Evolutionary conservation across 2,113 vertebrate species (phyloP).

Genomic region (Actinemys pallida): DNA sequence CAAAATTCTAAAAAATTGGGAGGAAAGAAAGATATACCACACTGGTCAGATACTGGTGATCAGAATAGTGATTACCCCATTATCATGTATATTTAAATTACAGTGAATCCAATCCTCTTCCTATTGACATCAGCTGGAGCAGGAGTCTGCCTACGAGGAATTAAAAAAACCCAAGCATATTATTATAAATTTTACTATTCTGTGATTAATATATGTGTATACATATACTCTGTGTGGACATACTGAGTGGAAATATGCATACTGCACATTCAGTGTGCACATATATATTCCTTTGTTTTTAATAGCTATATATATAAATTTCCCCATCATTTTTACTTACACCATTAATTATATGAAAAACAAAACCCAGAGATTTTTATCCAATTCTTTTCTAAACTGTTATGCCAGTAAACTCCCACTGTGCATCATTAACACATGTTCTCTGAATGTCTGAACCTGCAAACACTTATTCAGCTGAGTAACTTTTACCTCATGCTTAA

Average conservation of each 20-base stretch:
- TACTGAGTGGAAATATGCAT: too few species aligned
- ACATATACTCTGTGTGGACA: too few species aligned
- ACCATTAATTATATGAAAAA: not conserved
- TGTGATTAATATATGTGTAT: not conserved
- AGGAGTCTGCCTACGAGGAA: not conserved
- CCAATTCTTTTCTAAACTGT: not conserved
- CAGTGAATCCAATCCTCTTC: not conserved
- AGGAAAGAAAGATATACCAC: not conserved
- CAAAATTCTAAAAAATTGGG: not conserved
- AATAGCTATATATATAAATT: not conserved
- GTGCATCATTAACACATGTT: not conserved
- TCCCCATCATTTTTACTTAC: fast-evolving
- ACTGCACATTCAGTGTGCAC: not conserved
- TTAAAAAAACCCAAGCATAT: fast-evolving
- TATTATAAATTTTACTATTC: not conserved
- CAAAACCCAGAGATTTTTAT: not conserved
- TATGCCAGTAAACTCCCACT: not conserved
- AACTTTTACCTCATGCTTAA: not conserved
- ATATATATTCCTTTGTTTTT: not conserved
- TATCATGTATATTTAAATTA: not conserved
- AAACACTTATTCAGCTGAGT: not conserved
- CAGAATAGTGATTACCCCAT: not conserved
- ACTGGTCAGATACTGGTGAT: not conserved
- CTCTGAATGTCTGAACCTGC: not conserved
- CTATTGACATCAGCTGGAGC: not conserved